Percentiles rank a stretch among this genome's conserved stretches.
Evolutionary conservation across 2,888 invertebrate genomes (phyloP).

Genomic region (Papilio protenor): DNA sequence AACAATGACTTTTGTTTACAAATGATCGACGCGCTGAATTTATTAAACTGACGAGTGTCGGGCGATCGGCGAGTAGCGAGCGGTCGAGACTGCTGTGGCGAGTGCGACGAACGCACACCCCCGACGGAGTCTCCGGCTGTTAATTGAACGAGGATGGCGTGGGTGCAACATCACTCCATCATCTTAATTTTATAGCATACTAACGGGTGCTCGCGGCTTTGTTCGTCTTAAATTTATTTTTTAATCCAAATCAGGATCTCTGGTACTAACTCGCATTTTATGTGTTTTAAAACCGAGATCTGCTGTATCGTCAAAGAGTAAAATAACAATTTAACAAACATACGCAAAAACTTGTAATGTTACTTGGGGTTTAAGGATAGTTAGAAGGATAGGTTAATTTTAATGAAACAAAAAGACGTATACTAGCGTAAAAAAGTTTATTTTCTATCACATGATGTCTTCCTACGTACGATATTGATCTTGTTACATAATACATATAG

Average conservation of each 20-base stretch:
- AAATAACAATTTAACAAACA: neutral
- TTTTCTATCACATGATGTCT: conserved; percentile 83
- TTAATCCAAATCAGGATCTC: neutral
- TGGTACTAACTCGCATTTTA: neutral
- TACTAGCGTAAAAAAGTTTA: conserved; percentile 82
- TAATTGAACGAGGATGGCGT: conserved; percentile 70
- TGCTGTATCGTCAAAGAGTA: neutral
- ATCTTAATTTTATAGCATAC: conserved; percentile 20
- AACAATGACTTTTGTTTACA: conserved; percentile 84
- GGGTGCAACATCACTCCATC: conserved; percentile 62
- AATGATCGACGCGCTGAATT: conserved; percentile 74
- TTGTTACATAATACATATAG: conserved; percentile 69
- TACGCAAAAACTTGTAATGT: neutral
- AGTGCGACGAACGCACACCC: conserved; percentile 72
- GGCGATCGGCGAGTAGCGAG: conserved; percentile 59
- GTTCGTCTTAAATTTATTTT: neutral
- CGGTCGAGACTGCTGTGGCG: conserved; percentile 69
- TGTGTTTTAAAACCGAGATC: neutral
- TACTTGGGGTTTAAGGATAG: neutral
- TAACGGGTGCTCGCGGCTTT: neutral
- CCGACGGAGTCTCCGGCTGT: conserved; percentile 64
- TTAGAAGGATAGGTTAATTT: neutral
- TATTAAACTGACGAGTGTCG: conserved; percentile 75
- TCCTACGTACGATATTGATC: conserved; percentile 77
- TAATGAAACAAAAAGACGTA: conserved; percentile 55